Evolutionary conservation across 2,113 vertebrate genomes (phyloP), one percentile per base, ranked within the genome.

Genomic region (Pollimyrus isidori): DNA sequence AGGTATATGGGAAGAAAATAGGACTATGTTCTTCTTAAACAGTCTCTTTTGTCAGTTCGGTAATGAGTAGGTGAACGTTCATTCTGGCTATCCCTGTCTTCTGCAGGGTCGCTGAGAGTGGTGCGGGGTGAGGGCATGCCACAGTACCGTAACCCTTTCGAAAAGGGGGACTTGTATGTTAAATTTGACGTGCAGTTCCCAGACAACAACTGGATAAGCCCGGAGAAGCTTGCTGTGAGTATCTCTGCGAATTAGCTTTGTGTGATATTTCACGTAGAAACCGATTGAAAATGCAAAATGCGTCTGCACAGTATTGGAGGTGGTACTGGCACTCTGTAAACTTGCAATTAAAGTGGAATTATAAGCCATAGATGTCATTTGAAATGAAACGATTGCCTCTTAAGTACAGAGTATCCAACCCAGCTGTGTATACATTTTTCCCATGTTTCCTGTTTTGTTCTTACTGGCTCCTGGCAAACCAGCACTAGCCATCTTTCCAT

Each of bases 161-260:
- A 99, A 94, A 99, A 99, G 89, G 98, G 98, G 80, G 98, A 99
- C 94, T 97, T 99, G 90, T 99, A 97, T 93, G 95, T 99, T 92
- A 99, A 99, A 90, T 99, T 99, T 94, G 98, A 99, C 0, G 98
- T 99, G 90, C 97, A 98, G 90, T 99, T 99, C 94, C 98, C 98
- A 89, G 97, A 98, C 93, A 99, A 97, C 93, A 99, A 99, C 95
- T 99, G 98, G 98, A 99, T 99, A 92, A 97, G 96, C 93, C 96
- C 97, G 19, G 98, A 99, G 89, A 99, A 99, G 92, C 96, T 99
- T 90, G 97, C 97, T 91, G 98, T 99, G 92, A 97, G 98, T 96
- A 26, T 50, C 46, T n/a, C 23, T 0, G 35, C 48, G 9, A 84
- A 26, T 30, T 52, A 84, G 48, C 30, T 76, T 19, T 6, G n/a